Evolutionary conservation across 1,140 invertebrate species (phyloP), one percentile per base, ranked within the genome.

Genomic region (Caenorhabditis inopinata): DNA sequence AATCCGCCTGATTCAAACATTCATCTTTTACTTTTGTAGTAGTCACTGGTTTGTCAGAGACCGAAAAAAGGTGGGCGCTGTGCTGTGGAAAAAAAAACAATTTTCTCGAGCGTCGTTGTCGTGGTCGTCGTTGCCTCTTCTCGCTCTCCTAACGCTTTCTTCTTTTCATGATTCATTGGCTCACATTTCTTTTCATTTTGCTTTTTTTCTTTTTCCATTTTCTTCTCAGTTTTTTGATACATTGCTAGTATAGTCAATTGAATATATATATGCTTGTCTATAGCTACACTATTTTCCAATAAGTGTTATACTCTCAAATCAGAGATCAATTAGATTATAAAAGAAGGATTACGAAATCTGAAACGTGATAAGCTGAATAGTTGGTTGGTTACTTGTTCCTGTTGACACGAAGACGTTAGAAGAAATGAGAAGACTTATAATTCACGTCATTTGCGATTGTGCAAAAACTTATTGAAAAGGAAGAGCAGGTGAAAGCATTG

Each of bases 1-100:
- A 68, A 68, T 38, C 32, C 23, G 38, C 58, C 58, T 68, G 38
- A 68, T 68, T 68, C 58, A 68, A 68, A 68, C 58, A 68, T 68
- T 25, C 58, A 35, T 68, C 58, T 32, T 68, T 16, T n/a, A n/a
- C n/a, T n/a, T 68, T 21, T 68, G 58, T 68, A 29, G n/a, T 32
- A 68, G 58, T 35, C 32, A 38, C 29, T 38, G 58, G 58, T 35
- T 68, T 18, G 35, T 32, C 32, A 9, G 58, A 68, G 58, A 68
- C 58, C 25, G 14, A 68, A 68, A 38, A 68, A 68, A 68, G 58
- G 58, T 68, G 32, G 58, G 58, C 58, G 58, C 58, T 58, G 27
- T 14, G 27, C 29, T 1, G n/a, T 38, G 58, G 38, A 51, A 51
- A 51, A 68, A 68, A 68, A 68, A 68, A 68, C 32, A 68, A 68